Percentiles rank a stretch among this genome's conserved stretches.
These are phyloP conservation scores for Nyctibius bracteatus DNA, from an alignment of 2,113 vertebrate species.

Conservation along the genomic window DNA sequence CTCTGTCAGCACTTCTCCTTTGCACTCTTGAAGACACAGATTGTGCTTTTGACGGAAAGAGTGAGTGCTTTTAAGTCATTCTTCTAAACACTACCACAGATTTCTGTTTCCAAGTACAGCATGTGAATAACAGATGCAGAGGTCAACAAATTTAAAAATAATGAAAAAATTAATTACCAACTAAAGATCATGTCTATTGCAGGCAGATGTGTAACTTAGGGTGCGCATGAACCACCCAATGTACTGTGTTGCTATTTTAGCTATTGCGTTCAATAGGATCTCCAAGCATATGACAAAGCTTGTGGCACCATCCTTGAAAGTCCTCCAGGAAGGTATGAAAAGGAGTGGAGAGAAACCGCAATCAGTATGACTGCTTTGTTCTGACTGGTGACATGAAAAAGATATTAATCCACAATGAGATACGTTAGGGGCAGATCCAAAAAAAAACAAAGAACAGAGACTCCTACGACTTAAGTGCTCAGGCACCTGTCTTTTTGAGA, in stretches of 20 bases:
- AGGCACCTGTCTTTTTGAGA: not conserved
- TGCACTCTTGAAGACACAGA: not conserved
- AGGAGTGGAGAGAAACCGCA: not conserved
- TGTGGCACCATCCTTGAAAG: not conserved
- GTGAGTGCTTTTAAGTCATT: not conserved
- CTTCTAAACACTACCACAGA: not conserved
- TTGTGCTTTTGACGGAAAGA: not conserved
- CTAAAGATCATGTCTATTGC: not conserved
- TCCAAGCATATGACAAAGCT: not conserved
- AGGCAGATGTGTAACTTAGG: not conserved
- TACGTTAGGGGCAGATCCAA: not conserved
- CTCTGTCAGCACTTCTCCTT: slow-evolving; percentile 36
- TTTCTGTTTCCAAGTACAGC: not conserved
- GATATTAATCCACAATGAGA: not conserved
- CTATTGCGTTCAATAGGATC: not conserved
- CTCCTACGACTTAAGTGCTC: not conserved
- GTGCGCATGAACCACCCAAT: not conserved
- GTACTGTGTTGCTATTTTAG: not conserved
- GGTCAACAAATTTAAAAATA: not conserved
- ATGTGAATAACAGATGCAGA: not conserved
- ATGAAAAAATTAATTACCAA: not conserved
- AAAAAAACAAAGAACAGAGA: not conserved
- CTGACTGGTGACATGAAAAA: not conserved
- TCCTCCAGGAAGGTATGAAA: not conserved
- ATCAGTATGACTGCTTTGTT: not conserved